phyloP scores from a whole-genome alignment of 2,113 vertebrate genomes.

The Erinaceus europaeus region DNA sequence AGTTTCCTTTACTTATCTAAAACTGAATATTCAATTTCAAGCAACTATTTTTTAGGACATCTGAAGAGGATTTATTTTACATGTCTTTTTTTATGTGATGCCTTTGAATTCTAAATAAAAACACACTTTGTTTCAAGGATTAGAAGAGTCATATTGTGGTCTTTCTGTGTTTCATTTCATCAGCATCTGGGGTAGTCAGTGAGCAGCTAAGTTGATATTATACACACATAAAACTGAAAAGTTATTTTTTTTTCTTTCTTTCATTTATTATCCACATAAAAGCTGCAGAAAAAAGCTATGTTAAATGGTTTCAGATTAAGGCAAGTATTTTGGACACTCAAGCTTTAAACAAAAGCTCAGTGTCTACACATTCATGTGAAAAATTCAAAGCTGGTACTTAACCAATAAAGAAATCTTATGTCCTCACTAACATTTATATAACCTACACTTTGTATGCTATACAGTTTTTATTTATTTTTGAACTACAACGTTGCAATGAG shows the following conservation, averaged over 20 bases:
- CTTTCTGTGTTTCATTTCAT: background rate
- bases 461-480: background rate
- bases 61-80: background rate
- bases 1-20: background rate
- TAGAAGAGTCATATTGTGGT: background rate
- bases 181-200: background rate
- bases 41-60: background rate
- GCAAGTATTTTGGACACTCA: background rate
- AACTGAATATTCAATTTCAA: background rate
- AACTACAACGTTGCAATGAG: background rate
- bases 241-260: background rate
- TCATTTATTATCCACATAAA: too few relatives aligned
- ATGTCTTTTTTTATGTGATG: background rate
- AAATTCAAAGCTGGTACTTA: background rate
- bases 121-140: background rate
- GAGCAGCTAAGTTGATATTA: background rate
- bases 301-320: conserved; percentile 25
- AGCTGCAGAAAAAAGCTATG: background rate
- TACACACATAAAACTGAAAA: background rate
- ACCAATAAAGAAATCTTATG: background rate
- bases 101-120: conserved; percentile 3
- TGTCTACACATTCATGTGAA: background rate
- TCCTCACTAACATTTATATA: background rate
- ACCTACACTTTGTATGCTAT: background rate
- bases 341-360: background rate